Percentiles rank a stretch among this genome's conserved stretches.
Evolutionary conservation across 2,797 vertebrate genomes (phyloP).

Genomic region (Botia kubotai): DNA sequence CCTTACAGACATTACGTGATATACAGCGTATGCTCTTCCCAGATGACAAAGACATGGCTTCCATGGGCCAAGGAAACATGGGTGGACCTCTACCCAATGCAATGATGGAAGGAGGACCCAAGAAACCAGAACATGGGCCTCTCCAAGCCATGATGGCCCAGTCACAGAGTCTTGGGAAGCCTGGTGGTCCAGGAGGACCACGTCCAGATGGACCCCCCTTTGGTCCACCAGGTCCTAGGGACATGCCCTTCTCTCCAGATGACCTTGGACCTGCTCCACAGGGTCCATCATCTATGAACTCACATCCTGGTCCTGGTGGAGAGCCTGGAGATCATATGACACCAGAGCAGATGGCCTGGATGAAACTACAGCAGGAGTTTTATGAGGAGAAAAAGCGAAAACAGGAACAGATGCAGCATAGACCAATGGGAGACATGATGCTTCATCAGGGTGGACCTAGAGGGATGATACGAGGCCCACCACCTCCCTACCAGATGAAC

Average conservation of each 20-base stretch:
- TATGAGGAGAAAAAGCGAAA: slow-evolving; percentile 98
- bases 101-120: slow-evolving; percentile 76
- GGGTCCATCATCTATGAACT: slow-evolving; percentile 84
- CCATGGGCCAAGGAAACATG: slow-evolving; percentile 68
- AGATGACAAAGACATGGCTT: slow-evolving; percentile 86
- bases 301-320: slow-evolving; percentile 81
- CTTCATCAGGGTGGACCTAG: slow-evolving; percentile 94
- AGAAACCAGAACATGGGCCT: slow-evolving; percentile 86
- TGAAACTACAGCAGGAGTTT: slow-evolving; percentile 98
- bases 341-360: slow-evolving; percentile 97
- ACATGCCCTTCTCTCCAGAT: slow-evolving; percentile 94
- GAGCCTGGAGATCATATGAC: slow-evolving; percentile 97
- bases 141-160: slow-evolving; percentile 99
- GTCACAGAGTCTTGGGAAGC: slow-evolving; percentile 95
- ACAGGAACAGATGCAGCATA: slow-evolving; percentile 95
- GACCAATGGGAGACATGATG: slow-evolving; percentile 97
- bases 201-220: slow-evolving; percentile 91
- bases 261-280: slow-evolving; percentile 92
- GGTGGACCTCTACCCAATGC: slow-evolving; percentile 69
- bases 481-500: slow-evolving; percentile 96
- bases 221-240: slow-evolving; percentile 91
- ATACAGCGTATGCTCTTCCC: slow-evolving; percentile 99
- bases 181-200: slow-evolving; percentile 85
- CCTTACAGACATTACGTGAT: slow-evolving; percentile 87
- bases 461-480: slow-evolving; percentile 91